Conservation (phyloP, 2,888 invertebrate genomes). For the Lasioglossum zephyrum region DNA sequence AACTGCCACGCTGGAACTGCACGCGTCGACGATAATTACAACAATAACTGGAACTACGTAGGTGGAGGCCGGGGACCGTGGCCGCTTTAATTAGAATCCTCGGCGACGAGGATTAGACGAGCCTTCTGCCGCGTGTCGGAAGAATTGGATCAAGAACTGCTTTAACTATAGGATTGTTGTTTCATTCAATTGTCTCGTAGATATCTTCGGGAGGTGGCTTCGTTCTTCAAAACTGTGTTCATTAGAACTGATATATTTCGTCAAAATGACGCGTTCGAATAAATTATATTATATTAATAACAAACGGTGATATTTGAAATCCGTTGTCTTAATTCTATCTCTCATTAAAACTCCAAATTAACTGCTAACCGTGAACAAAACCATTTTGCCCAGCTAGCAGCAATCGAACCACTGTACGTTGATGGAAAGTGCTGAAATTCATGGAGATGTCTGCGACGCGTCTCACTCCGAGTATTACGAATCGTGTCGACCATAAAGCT, state of each 20-base stretch:
- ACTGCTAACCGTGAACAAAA: background rate
- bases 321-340: too few relatives aligned
- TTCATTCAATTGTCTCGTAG: background rate
- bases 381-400: background rate
- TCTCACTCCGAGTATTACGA: background rate
- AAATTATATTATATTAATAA: too few relatives aligned
- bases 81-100: slow-evolving; percentile 78
- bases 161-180: background rate
- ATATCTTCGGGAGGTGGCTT: background rate
- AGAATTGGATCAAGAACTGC: background rate
- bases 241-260: too few relatives aligned
- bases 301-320: too few relatives aligned
- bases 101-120: slow-evolving; percentile 70
- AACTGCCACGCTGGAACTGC: slow-evolving; percentile 61
- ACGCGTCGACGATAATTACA: slow-evolving; percentile 78
- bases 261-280: too few relatives aligned
- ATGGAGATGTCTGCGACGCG: background rate
- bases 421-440: background rate
- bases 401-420: background rate
- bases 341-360: background rate
- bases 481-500: background rate
- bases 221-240: too few relatives aligned
- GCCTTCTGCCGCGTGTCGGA: background rate
- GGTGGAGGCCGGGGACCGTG: slow-evolving; percentile 51
- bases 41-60: slow-evolving; percentile 76